Base-by-base conservation (phyloP, 2,113 vertebrate species). In the Parotia lawesii region DNA sequence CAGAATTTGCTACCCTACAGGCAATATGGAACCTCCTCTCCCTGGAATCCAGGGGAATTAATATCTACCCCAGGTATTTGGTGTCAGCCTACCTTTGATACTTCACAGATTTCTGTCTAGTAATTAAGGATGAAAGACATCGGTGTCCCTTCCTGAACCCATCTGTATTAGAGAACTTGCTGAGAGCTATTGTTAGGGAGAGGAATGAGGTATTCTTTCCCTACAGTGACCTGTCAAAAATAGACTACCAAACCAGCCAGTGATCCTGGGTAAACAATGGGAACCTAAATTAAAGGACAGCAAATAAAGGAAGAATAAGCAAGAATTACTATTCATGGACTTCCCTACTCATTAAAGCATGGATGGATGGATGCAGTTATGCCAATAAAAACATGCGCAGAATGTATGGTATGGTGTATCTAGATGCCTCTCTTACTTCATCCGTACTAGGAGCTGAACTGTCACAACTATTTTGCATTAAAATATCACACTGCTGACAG, bases 51-150 rank as follows among this genome's bases (percentile, higher is more conserved):
- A 71, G 64, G 44, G 31, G 61, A 74, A 60, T 64, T 81, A 78
- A 64, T 81, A 80, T 84, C 48, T 37, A 74, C 64, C 65, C 18
- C 53, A 75, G 31, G 31, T 66, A 92, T 84, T 92, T 86, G 84
- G n/a, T 66, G 56, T 48, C 60, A 84, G 22, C 56, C 67, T 94
- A 44, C 79, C 84, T 96, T 93, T 93, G 90, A 86, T 51, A 95
- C 44, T 71, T 93, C 40, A 74, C 56, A 92, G 79, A 86, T 94
- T 90, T 90, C 65, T 40, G 15, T 40, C 88, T 70, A 64, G 33
- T 93, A 94, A 95, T 94, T 94, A 96, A 75, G 72, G 85, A 96
- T 83, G 60, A 96, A 95, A 88, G 94, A 67, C 70, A 57, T 37
- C 0, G 0, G 35, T 88, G 83, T 84, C 92, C 86, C 56, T 72